Evolutionary conservation across 92 coral and sea anemone genomes (phyloP).

Genomic region (Actinernus sp.): DNA sequence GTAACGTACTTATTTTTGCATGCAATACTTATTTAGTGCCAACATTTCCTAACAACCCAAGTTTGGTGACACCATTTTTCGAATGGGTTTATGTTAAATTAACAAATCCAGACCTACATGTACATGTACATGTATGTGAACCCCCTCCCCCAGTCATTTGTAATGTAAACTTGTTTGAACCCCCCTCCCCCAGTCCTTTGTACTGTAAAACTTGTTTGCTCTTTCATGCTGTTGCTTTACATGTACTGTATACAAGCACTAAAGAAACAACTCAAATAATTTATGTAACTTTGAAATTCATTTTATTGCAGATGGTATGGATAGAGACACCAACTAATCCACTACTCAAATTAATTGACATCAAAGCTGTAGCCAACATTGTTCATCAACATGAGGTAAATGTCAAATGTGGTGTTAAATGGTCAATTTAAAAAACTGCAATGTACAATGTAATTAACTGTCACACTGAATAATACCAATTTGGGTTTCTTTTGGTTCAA

Average conservation of each 20-base stretch:
- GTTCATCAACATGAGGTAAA: constrained; percentile 88
- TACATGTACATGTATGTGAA: too few species aligned
- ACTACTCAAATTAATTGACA: constrained; percentile 84
- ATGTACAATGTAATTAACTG: neutral
- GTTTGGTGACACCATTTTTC: too few species aligned
- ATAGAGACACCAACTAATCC: constrained; percentile 99
- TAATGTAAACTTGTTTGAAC: too few species aligned
- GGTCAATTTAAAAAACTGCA: neutral
- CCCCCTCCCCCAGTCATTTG: too few species aligned
- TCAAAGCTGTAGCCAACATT: constrained; percentile 84
- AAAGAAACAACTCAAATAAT: too few species aligned
- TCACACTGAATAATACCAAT: neutral
- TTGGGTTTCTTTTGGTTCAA: neutral
- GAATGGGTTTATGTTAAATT: too few species aligned
- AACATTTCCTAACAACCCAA: too few species aligned
- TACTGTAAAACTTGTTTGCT: neutral
- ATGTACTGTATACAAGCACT: too few species aligned
- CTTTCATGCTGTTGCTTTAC: neutral
- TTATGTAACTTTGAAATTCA: neutral
- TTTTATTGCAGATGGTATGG: constrained; percentile 82
- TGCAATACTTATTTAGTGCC: too few species aligned
- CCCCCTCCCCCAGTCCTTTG: neutral
- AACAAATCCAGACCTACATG: too few species aligned
- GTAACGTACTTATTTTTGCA: too few species aligned
- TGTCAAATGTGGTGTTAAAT: neutral